Evolutionary conservation across 2,888 invertebrate species (phyloP), one percentile per base, ranked within the genome.

Genomic region (Pristionchus mayeri): DNA sequence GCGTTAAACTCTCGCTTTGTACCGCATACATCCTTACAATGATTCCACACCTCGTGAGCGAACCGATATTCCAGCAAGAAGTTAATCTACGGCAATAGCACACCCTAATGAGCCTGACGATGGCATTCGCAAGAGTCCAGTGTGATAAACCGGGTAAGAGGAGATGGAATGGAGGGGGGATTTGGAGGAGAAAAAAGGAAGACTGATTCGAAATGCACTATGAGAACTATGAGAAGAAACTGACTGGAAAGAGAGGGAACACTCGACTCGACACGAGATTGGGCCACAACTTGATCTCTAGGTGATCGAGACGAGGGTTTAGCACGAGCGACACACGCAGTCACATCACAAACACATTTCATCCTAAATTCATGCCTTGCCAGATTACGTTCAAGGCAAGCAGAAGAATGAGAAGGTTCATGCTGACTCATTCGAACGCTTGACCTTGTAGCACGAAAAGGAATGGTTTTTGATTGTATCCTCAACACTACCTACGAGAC

Each of bases 221-320:
- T 57, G 57, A 57, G n/a, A 57, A 57, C n/a, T n/a, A 57, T 57
- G 57, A 3, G n/a, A 57, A 27, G 18, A 57, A n/a, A n/a, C 57
- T 57, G 11, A 57, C 57, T 57, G 76, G 52, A 52, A 52, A 11
- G 52, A 52, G 16, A 21, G 52, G 21, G 52, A 52, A 52, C 52
- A 52, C 52, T 52, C 52, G 52, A 52, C 16, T 21, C 16, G 16
- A 52, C 52, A 52, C 16, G 52, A 52, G 52, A 21, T 52, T 52
- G 21, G 48, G 21, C 11, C 13, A 48, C 27, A 44, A 76, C 11
- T 44, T 24, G 30, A 48, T 24, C 44, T 76, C 24, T 76, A 76
- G 76, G 85, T 90, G 24, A 89, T 91, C 86, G 87, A 88, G 81
- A 87, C 87, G 13, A 90, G 91, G 91, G 88, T 90, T 60, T 87